Base-by-base conservation (phyloP, 2,888 invertebrate genomes). In the Melanostoma mellinum region DNA sequence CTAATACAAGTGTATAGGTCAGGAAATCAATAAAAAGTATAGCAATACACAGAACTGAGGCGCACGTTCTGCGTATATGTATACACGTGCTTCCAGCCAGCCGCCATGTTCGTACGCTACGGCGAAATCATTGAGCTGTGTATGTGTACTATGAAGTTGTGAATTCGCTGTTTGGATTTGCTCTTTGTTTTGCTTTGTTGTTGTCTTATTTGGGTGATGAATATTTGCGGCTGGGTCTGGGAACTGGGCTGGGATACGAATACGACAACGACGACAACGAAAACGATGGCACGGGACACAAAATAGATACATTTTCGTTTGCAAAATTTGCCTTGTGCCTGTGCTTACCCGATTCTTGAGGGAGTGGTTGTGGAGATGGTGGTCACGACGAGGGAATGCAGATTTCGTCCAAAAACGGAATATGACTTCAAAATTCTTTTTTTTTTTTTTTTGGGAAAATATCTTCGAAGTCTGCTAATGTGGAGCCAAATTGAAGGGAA, bases 11-110 rank as follows among this genome's bases (percentile, higher is more conserved):
- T 38, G 6, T 3, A 10, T 40, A 32, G 65, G 60, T 79, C 79
- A 71, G 74, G 79, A 84, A 84, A 84, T 84, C 84, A 79, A 84
- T 84, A 84, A 84, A 84, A 75, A 71, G 74, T 42, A 2, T 4
- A 10, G 4, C 53, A 55, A 79, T 36, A 78, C 30, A 44, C 8
- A 50, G 6, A 65, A 35, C 2, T 3, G 53, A 4, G 48, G 77
- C 67, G 65, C 69, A 74, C 68, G 61, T 46, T 67, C 46, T 76
- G 40, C 33, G 76, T 76, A 33, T 60, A 48, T 71, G 48, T 71
- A 65, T 50, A 63, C 80, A 81, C 80, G 84, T 84, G 84, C 84
- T 79, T 61, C 32, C 58, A 67, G 65, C 36, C 52, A 73, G 78
- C 73, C 79, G 69, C 78, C 74, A 84, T 84, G 46, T 69, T 73